These are phyloP conservation scores for Masticophis lateralis DNA, from an alignment of 2,797 vertebrate genomes.

Conservation along the genomic window DNA sequence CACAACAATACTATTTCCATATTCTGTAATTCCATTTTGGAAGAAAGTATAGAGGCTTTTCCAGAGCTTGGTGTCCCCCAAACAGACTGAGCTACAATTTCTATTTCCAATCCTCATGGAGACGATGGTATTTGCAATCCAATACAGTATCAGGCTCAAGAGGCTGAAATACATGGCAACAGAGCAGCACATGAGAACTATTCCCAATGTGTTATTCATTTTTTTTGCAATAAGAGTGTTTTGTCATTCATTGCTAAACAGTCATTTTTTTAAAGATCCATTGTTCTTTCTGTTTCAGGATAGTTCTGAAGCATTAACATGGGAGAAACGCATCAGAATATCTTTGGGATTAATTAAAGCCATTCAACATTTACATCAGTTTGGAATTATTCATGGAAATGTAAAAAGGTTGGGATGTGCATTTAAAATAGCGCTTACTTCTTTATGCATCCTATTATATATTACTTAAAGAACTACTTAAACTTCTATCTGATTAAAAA, in stretches of 20 bases:
- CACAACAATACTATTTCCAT: background rate
- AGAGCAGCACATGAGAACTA: background rate
- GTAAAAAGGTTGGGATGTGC: slow-evolving; percentile 71
- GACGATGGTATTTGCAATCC: background rate
- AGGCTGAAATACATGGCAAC: background rate
- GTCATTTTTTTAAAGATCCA: background rate
- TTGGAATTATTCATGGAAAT: slow-evolving; percentile 74
- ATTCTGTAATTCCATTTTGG: background rate
- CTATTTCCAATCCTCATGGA: background rate
- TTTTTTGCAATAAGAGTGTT: background rate
- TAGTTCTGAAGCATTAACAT: slow-evolving; percentile 55
- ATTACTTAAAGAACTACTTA: slow-evolving; percentile 5
- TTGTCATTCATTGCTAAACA: background rate
- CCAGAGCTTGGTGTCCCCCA: background rate
- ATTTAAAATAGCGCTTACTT: background rate
- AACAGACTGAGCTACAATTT: background rate
- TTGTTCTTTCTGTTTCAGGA: slow-evolving; percentile 52
- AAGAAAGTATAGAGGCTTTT: background rate
- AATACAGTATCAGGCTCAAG: background rate
- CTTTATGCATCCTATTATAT: background rate
- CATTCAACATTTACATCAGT: slow-evolving; percentile 67
- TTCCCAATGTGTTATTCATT: background rate
- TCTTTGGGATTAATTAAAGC: slow-evolving; percentile 67
- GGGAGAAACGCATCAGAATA: slow-evolving; percentile 69
- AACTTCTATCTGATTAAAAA: background rate